phyloP scores from a whole-genome alignment of 2,113 vertebrate genomes.

The Paralichthys olivaceus region DNA sequence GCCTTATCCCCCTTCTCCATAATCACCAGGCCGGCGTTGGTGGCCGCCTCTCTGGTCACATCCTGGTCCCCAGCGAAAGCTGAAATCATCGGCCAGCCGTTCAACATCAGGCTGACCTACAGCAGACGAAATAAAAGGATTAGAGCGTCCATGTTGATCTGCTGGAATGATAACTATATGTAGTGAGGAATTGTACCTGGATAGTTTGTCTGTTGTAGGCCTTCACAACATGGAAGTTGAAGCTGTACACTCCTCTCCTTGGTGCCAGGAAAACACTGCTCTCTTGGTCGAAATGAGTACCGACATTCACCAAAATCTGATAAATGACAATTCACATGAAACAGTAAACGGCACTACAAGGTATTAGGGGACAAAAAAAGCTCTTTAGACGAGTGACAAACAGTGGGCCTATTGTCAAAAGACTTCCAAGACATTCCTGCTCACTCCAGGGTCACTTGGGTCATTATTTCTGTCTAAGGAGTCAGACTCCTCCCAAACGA shows the following conservation, averaged over 20 bases:
- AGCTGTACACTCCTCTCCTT: slow-evolving; percentile 89
- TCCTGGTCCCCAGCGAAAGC: slow-evolving; percentile 91
- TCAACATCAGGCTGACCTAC: slow-evolving; percentile 90
- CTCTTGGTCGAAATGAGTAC: slow-evolving; percentile 87
- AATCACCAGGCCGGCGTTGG: slow-evolving; percentile 88
- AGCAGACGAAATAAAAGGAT: slow-evolving; percentile 4
- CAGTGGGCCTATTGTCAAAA: not conserved
- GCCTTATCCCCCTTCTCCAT: slow-evolving; percentile 90
- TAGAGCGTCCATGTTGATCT: not conserved
- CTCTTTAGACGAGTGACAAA: not conserved
- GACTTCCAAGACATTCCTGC: not conserved
- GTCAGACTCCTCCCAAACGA: slow-evolving; percentile 6
- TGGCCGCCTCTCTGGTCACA: slow-evolving; percentile 90
- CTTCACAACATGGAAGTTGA: slow-evolving; percentile 91
- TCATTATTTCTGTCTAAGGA: slow-evolving; percentile 3
- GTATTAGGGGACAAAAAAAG: not conserved
- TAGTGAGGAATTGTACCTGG: slow-evolving; percentile 77
- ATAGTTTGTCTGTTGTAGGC: slow-evolving; percentile 92
- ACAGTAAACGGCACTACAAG: not conserved
- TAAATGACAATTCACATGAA: not conserved
- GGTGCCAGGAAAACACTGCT: slow-evolving; percentile 89
- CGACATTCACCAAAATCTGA: slow-evolving; percentile 90
- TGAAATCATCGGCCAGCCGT: slow-evolving; percentile 90
- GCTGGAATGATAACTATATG: accelerated
- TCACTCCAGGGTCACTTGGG: not conserved